Percentiles rank a stretch among this genome's conserved stretches.
These are phyloP conservation scores for Holothuria leucospilota DNA, from an alignment of 53 echinoderm and acorn worm species.

Conservation along the genomic window DNA sequence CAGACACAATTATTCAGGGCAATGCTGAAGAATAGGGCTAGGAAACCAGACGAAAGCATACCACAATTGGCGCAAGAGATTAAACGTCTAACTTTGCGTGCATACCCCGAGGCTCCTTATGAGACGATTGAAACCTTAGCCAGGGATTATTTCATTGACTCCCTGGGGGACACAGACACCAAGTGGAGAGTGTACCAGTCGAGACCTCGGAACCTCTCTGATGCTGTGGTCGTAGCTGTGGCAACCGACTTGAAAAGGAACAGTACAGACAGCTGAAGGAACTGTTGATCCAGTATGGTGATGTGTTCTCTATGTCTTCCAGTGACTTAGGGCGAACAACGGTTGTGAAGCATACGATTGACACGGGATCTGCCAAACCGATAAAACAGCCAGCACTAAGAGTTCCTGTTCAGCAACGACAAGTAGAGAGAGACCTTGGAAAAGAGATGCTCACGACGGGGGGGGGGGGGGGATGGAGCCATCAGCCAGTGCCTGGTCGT, in stretches of 20 bases:
- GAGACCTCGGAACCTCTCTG: conserved; percentile 23
- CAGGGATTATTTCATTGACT: conserved; percentile 65
- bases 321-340: too few species aligned
- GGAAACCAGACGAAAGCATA: conserved; percentile 23
- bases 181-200: too few species aligned
- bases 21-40: conserved; percentile 22
- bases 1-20: conserved; percentile 2
- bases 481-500: conserved; percentile 33
- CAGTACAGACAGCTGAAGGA: too few species aligned
- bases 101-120: conserved; percentile 43
- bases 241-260: too few species aligned
- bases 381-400: too few species aligned
- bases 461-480: conserved; percentile 2
- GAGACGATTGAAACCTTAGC: conserved; percentile 47
- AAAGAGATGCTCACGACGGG: conserved; percentile 7
- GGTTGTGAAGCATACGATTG: too few species aligned
- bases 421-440: neutral
- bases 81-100: conserved; percentile 28
- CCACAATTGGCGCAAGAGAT: conserved; percentile 44
- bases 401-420: too few species aligned
- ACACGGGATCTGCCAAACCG: too few species aligned
- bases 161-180: conserved; percentile 46
- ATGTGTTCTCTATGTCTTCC: too few species aligned
- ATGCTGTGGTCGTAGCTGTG: neutral
- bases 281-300: too few species aligned